Percentiles rank a stretch among this genome's conserved stretches.
Conservation (phyloP, 2,797 vertebrate species). For the Macropodus opercularis region DNA sequence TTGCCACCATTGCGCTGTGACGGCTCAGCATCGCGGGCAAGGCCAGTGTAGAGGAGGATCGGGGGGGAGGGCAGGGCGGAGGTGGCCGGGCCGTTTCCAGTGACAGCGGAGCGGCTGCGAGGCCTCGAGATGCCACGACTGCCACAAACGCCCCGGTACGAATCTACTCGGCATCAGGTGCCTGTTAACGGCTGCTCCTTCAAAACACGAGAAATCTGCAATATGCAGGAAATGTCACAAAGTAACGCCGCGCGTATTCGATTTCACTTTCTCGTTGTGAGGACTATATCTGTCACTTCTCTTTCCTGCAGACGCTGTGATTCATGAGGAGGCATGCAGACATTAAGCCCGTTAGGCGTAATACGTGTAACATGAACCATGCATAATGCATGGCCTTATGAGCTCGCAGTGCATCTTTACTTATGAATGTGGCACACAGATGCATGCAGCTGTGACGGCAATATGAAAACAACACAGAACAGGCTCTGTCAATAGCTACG, state of each 20-base stretch:
- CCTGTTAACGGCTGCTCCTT: conserved; percentile 46
- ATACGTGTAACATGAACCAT: conserved; percentile 29
- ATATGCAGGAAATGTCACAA: conserved; percentile 10
- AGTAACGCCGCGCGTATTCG: conserved; percentile 7
- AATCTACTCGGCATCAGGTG: conserved; percentile 40
- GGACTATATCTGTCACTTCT: conserved; percentile 22
- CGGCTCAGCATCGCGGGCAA: conserved; percentile 52
- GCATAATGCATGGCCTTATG: conserved; percentile 13
- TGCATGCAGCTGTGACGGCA: conserved; percentile 34
- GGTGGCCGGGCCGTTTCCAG: conserved; percentile 22
- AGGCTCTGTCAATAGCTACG: conserved; percentile 45
- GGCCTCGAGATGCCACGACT: conserved; percentile 55
- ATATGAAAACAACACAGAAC: conserved; percentile 42
- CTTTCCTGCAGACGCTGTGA: conserved; percentile 21
- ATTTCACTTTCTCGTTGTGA: conserved; percentile 13
- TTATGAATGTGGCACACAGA: conserved; percentile 17
- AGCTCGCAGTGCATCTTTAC: conserved; percentile 8
- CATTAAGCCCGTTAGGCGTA: conserved; percentile 38
- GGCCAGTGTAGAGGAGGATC: conserved; percentile 22
- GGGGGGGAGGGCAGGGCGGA: background rate
- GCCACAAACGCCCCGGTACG: conserved; percentile 54
- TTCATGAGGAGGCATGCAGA: conserved; percentile 41
- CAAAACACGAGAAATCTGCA: conserved; percentile 11
- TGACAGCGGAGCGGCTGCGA: conserved; percentile 51
- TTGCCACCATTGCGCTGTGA: conserved; percentile 48